A percentile compares a stretch with the other conserved stretches of the same genome.
Conservation (phyloP, 2,113 vertebrate species). For the Leucopsar rothschildi region DNA sequence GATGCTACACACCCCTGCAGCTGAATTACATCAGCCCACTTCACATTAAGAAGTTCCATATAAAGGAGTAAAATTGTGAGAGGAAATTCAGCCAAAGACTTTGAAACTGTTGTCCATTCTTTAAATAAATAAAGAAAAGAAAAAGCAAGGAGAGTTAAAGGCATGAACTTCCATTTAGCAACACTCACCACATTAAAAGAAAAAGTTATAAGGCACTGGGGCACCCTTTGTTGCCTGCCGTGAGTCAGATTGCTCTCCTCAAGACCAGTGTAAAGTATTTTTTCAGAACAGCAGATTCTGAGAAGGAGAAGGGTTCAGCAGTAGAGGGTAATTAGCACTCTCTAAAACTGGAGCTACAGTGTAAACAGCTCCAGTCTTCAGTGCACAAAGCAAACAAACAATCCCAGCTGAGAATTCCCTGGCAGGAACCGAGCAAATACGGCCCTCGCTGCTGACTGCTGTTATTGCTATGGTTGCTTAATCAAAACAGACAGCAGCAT, state of each 20-base stretch:
- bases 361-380: conserved; percentile 72
- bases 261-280: conserved; percentile 35
- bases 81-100: neutral
- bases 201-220: neutral
- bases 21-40: neutral
- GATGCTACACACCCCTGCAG: neutral
- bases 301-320: conserved; percentile 59
- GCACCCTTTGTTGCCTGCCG: conserved; percentile 5
- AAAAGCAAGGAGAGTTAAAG: neutral
- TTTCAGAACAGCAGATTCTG: conserved; percentile 59
- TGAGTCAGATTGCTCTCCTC: neutral
- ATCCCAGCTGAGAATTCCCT: conserved; percentile 70
- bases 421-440: conserved; percentile 53
- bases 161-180: neutral
- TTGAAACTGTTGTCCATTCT: neutral
- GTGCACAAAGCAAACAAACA: conserved; percentile 72
- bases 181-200: neutral
- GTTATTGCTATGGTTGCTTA: conserved; percentile 60
- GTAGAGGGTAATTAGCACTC: conserved; percentile 70
- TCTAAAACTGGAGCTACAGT: conserved; percentile 73
- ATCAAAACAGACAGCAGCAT: conserved; percentile 72
- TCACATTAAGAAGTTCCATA: neutral
- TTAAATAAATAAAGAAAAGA: neutral
- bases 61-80: neutral
- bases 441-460: conserved; percentile 12